Evolutionary conservation across 2,113 vertebrate genomes (phyloP), one percentile per base, ranked within the genome.

Genomic region (Peromyscus maniculatus): DNA sequence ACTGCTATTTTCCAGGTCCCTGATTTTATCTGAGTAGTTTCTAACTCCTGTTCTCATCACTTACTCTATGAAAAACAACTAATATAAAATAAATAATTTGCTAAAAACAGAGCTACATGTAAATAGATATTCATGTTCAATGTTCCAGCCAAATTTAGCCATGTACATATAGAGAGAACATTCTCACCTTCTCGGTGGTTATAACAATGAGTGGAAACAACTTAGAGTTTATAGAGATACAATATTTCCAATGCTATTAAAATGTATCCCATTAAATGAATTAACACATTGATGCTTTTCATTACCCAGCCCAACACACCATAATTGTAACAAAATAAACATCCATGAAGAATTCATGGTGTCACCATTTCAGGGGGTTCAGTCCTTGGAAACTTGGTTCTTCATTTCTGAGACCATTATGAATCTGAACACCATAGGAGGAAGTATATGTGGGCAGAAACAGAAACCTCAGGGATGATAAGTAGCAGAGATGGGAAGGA

Each of bases 241-340:
- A 49, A 78, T 74, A 59, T 52, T 92, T 95, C 19, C 10, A 84
- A 19, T 71, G 49, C 10, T 55, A 69, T 57, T 87, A 93, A 97
- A 96, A 79, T 83, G 49, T 59, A 84, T 24, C 15, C 49, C 92
- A 55, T 71, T 96, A 69, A 97, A 93, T 95, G 91, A 94, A 57
- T 94, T 87, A 89, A 52, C 43, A 71, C 21, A 55, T 28, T 83
- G 69, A n/a, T 78, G 7, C 8, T 33, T 77, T 93, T 87, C 4
- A 7, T 64, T 77, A 17, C 67, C 5, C 7, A 52, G 46, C 72
- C 4, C 22, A 72, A 88, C 4, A n/a, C 1, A 19, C 24, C n/a
- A 46, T 36, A 52, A 52, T n/a, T 87, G 21, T 75, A 28, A 64
- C 26, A 64, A 75, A 64, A 64, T 26, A 21, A 77, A 55, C 5